Base-by-base conservation (phyloP, 2,113 vertebrate genomes). In the Rattus norvegicus region DNA sequence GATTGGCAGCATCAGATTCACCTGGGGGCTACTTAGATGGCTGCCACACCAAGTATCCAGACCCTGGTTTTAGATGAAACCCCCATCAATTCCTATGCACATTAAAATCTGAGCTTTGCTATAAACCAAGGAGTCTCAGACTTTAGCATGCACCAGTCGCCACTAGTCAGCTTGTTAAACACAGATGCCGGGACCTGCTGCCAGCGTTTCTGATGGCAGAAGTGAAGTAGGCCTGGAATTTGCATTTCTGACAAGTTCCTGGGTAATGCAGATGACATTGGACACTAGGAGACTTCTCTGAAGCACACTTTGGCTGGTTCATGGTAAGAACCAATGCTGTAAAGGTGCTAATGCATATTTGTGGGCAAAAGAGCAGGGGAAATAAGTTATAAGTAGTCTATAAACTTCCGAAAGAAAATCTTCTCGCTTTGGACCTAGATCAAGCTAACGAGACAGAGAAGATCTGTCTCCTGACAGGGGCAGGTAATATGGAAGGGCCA, bases 291-390 rank as follows among this genome's bases (percentile, higher is more conserved):
- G 63, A 69, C 7, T 59, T 90, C 49, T 16, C 54, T 56, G 79
- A 96, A 90, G 39, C 56, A 73, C 56, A 39, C 1, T 8, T 89
- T 70, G 72, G 36, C 22, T 75, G 43, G 56, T 88, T 88, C 83
- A 9, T 4, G 17, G 28, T n/a, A 88, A n/a, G 61, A 69, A 76
- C 77, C 76, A 43, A 77, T 84, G n/a, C 65, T 94, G 92, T 90
- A 8, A 96, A 95, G 77, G n/a, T 49, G 20, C 12, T 61, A 90
- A 54, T 19, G 7, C 13, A 95, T 83, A n/a, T 86, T 96, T 65
- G 79, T 83, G 90, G 14, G 36, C 2, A 9, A 20, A 52, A 75
- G 16, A 5, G 52, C 76, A 67, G 22, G 67, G 56, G 49, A 67
- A 73, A 54, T 39, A 81, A 87, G 59, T 5, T 43, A 43, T 43